A percentile compares a stretch with the other conserved stretches of the same genome.
Conservation (phyloP, 1,140 invertebrate species). For the Saccostrea cuccullata region DNA sequence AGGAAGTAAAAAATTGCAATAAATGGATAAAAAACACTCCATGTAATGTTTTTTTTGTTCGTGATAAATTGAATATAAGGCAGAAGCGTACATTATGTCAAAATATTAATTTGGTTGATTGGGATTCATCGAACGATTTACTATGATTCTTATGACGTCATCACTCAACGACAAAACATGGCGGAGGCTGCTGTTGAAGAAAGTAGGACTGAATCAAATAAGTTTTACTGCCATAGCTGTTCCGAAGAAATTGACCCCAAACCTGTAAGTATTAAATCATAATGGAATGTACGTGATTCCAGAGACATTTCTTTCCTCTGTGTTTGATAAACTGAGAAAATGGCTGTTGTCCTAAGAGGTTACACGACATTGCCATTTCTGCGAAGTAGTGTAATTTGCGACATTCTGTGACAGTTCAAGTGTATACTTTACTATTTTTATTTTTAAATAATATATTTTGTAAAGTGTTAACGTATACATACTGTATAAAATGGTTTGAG, state of each 20-base stretch:
- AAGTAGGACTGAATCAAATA: slow-evolving; percentile 81
- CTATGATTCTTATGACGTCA: slow-evolving; percentile 42
- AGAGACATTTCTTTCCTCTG: neutral
- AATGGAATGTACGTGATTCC: neutral
- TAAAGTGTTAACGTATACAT: too few species aligned
- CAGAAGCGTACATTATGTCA: neutral
- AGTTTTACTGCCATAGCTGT: slow-evolving; percentile 95
- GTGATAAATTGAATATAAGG: too few species aligned
- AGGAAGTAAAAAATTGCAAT: too few species aligned
- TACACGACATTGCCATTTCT: neutral
- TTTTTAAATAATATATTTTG: too few species aligned
- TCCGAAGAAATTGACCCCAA: slow-evolving; percentile 89
- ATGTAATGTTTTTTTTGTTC: too few species aligned
- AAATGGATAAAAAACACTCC: too few species aligned
- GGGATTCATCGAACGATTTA: neutral
- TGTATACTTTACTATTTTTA: too few species aligned
- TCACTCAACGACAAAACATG: slow-evolving; percentile 73
- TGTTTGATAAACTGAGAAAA: neutral
- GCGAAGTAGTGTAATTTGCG: too few species aligned
- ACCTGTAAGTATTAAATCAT: slow-evolving; percentile 84
- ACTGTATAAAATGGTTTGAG: too few species aligned
- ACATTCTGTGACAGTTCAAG: too few species aligned
- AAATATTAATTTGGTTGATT: neutral
- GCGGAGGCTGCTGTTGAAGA: slow-evolving; percentile 88
- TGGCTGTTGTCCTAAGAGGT: neutral